Evolutionary conservation across 2,113 vertebrate genomes (phyloP).

Genomic region (Colaptes auratus): DNA sequence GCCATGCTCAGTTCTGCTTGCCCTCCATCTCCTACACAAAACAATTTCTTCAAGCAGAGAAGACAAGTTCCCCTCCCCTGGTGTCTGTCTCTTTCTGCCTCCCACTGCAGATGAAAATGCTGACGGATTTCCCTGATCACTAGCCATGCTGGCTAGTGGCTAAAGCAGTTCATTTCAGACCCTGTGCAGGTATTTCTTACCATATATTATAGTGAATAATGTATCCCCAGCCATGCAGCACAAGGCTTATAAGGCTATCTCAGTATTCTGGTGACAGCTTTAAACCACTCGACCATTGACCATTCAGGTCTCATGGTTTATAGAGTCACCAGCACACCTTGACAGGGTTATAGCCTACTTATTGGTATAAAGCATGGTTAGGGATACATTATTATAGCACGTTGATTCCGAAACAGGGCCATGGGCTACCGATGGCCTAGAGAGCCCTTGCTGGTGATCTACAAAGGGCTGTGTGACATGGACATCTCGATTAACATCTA

Average conservation of each 20-base stretch:
- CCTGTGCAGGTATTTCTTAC: constrained; percentile 65
- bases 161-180: constrained; percentile 69
- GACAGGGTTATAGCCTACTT: constrained; percentile 75
- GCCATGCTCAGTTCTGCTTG: neutral
- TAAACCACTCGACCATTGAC: constrained; percentile 76
- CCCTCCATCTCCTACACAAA: neutral
- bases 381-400: constrained; percentile 72
- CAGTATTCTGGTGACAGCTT: constrained; percentile 75
- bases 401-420: constrained; percentile 50
- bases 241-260: constrained; percentile 72
- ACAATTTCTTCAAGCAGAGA: neutral
- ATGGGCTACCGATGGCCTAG: constrained; percentile 24
- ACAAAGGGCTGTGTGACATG: neutral
- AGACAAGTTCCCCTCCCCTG: neutral
- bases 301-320: constrained; percentile 75
- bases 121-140: constrained; percentile 60
- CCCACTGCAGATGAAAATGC: constrained; percentile 43
- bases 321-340: constrained; percentile 75
- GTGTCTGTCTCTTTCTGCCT: constrained; percentile 11
- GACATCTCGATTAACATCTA: neutral
- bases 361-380: constrained; percentile 75
- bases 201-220: constrained; percentile 74
- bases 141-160: constrained; percentile 73
- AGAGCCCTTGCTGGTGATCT: constrained; percentile 51
- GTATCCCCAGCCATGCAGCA: constrained; percentile 72